A percentile compares a stretch with the other conserved stretches of the same genome.
These are phyloP conservation scores for Streptopelia turtur DNA, from an alignment of 2,797 vertebrate genomes.

Conservation along the genomic window DNA sequence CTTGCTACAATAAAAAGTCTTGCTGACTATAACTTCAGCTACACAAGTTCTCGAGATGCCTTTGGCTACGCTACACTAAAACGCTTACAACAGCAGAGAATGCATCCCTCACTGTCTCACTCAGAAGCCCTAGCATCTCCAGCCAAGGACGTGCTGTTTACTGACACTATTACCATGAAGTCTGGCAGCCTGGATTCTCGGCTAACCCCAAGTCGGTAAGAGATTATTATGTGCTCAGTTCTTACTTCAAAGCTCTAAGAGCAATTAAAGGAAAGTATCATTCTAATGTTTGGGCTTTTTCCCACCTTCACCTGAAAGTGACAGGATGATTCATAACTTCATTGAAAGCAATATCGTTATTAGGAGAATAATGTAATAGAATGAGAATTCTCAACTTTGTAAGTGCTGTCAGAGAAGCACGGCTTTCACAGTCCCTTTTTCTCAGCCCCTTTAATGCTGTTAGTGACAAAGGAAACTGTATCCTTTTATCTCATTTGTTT, in stretches of 20 bases:
- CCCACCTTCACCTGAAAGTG: neutral
- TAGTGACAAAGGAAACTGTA: neutral
- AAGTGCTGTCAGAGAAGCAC: neutral
- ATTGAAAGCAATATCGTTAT: neutral
- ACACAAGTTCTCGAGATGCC: slow-evolving; percentile 91
- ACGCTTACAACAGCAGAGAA: slow-evolving; percentile 95
- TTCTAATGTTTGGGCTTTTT: neutral
- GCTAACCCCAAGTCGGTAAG: slow-evolving; percentile 93
- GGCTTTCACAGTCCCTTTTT: neutral
- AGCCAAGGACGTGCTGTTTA: slow-evolving; percentile 97
- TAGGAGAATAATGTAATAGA: neutral
- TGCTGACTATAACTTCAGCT: slow-evolving; percentile 95
- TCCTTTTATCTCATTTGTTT: neutral
- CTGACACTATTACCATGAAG: slow-evolving; percentile 99
- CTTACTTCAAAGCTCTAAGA: neutral
- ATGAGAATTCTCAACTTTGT: neutral
- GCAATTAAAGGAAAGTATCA: neutral
- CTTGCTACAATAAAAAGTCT: slow-evolving; percentile 93
- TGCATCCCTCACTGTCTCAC: slow-evolving; percentile 95
- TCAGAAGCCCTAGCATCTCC: slow-evolving; percentile 96
- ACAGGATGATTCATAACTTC: neutral
- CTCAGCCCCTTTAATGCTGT: neutral
- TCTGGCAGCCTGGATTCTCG: slow-evolving; percentile 96
- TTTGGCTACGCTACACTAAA: slow-evolving; percentile 96
- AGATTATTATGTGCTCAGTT: neutral